Evolutionary conservation across 2,797 vertebrate genomes (phyloP).

Genomic region (Toxotes lorentzi): DNA sequence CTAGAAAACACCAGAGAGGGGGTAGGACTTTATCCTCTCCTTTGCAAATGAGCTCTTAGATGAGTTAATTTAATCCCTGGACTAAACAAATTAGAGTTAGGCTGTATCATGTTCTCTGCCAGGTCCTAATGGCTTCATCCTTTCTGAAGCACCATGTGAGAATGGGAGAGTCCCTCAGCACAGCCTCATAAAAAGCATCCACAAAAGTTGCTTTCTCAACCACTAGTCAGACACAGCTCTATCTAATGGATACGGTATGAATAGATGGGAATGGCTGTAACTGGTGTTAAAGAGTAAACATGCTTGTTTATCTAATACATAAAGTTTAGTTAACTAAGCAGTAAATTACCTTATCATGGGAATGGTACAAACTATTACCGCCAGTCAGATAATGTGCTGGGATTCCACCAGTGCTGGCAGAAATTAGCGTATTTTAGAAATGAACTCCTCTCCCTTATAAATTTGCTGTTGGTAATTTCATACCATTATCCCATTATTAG

Average conservation of each 20-base stretch:
- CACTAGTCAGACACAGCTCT: conserved; percentile 66
- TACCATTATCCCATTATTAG: not conserved
- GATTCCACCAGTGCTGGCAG: not conserved
- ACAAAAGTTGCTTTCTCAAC: conserved; percentile 51
- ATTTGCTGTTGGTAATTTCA: conserved; percentile 2
- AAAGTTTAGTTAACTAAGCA: conserved; percentile 14
- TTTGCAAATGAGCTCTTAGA: conserved; percentile 79
- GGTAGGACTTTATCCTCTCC: conserved; percentile 53
- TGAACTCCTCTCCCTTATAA: not conserved
- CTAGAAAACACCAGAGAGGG: conserved; percentile 59
- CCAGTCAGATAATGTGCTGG: conserved; percentile 1
- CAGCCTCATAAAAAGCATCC: conserved; percentile 51
- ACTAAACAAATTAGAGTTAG: conserved; percentile 80
- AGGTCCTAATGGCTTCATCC: conserved; percentile 79
- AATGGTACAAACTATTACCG: not conserved
- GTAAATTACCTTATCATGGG: conserved; percentile 8
- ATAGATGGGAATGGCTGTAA: conserved; percentile 37
- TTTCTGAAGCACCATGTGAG: conserved; percentile 69
- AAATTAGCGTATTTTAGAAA: not conserved
- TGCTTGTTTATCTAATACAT: conserved; percentile 29
- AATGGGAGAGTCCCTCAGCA: conserved; percentile 71
- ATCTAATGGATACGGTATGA: conserved; percentile 54
- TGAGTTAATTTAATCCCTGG: conserved; percentile 82
- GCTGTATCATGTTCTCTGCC: conserved; percentile 76
- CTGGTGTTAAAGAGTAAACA: conserved; percentile 20